A percentile compares a stretch with the other conserved stretches of the same genome.
phyloP scores from a whole-genome alignment of 1,140 invertebrate genomes.

The Drosophila simulans region DNA sequence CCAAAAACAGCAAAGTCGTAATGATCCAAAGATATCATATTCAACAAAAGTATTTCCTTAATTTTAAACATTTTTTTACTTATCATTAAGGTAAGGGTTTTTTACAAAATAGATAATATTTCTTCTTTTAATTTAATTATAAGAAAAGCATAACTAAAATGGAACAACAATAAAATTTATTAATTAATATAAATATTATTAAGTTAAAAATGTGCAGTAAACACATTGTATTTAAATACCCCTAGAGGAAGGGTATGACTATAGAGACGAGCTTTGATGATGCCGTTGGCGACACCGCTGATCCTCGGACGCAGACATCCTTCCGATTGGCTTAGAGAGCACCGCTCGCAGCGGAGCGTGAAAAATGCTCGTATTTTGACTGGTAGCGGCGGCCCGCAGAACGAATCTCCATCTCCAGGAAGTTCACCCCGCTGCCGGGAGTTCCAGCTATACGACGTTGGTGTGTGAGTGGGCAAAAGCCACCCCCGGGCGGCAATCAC shows the following conservation, averaged over 20 bases:
- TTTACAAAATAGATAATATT: too few relatives aligned
- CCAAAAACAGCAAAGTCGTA: too few relatives aligned
- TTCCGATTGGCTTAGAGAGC: slow-evolving; percentile 69
- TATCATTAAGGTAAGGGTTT: too few relatives aligned
- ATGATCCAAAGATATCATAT: too few relatives aligned
- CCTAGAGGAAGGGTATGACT: not conserved
- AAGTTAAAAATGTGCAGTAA: too few relatives aligned
- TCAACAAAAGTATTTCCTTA: too few relatives aligned
- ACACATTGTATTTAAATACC: not conserved
- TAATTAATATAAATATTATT: too few relatives aligned
- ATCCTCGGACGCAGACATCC: slow-evolving; percentile 66
- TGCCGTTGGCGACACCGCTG: slow-evolving; percentile 40
- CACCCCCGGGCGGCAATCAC: slow-evolving; percentile 73
- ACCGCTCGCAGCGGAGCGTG: slow-evolving; percentile 50
- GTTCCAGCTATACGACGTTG: not conserved
- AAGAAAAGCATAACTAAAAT: too few relatives aligned
- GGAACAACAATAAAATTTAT: too few relatives aligned
- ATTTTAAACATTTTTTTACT: too few relatives aligned
- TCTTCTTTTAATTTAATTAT: not conserved
- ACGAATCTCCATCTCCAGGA: slow-evolving; percentile 33
- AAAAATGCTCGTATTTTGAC: slow-evolving; percentile 75
- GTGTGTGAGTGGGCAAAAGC: slow-evolving; percentile 49
- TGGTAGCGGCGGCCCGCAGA: slow-evolving; percentile 45
- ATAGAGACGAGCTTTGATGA: slow-evolving; percentile 24
- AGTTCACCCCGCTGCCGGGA: not conserved